Base-by-base conservation (phyloP, 1,140 invertebrate genomes). In the Cydia strobilella region DNA sequence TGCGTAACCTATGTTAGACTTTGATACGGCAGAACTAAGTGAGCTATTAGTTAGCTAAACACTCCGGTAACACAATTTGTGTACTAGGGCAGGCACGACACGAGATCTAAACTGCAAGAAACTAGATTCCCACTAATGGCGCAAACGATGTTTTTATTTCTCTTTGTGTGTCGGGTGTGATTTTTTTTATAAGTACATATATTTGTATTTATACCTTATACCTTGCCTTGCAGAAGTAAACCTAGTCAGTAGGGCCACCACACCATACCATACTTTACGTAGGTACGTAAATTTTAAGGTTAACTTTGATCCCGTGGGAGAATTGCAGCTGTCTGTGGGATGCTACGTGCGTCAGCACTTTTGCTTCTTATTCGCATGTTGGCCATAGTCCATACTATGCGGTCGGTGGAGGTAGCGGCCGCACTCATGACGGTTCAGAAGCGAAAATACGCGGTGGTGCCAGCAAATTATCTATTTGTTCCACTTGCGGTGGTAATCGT, bases 41-140 rank as follows among this genome's bases (percentile, higher is more conserved):
- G 54, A 59, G 54, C 54, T 23, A n/a, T n/a, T n/a, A n/a, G n/a
- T n/a, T n/a, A 1, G 18, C 20, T 59, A 59, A 59, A 59, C 20
- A 59, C 54, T 59, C 7, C 1, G n/a, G 18, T 59, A 59, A 59
- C 9, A 59, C 20, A 59, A 59, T 59, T 59, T 59, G 20, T 20
- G 54, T 12, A 59, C 54, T 10, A 23, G 20, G 20, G 54, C 54
- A 59, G 18, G 7, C 51, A 15, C 4, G 51, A 20, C 51, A 23
- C 18, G 54, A 59, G 20, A 59, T 23, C 20, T 59, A 59, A 23
- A 59, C 7, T 59, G 10, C 54, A 20, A 59, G 54, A 23, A 59
- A 59, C 54, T 59, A 59, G 18, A 59, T 59, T 23, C 18, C 18
- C 54, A 23, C 48, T 51, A 18, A 48, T 59, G 54, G 54, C 54